These are phyloP conservation scores for Leptinotarsa juncta DNA, from an alignment of 2,888 invertebrate species.

Conservation along the genomic window DNA sequence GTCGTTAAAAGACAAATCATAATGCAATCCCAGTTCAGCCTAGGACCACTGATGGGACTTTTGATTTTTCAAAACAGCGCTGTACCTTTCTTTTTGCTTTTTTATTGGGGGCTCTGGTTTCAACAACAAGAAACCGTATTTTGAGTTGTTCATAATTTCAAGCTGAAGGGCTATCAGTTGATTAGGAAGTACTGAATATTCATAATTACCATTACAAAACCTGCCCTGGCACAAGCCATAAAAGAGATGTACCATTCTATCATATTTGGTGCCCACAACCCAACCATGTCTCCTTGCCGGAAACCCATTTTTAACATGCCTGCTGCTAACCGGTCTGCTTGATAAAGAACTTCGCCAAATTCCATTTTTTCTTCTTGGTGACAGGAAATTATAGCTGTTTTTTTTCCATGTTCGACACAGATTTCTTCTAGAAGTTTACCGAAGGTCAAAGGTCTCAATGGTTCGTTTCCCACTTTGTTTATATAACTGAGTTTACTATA, in stretches of 20 bases:
- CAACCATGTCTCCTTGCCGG: constrained; percentile 78
- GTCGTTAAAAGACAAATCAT: no score
- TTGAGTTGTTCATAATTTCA: no score
- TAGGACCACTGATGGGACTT: no score
- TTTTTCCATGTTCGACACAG: constrained; percentile 68
- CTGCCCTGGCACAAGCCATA: constrained; percentile 78
- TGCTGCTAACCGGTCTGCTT: constrained; percentile 77
- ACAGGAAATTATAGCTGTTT: constrained; percentile 71
- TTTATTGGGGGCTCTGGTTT: no score
- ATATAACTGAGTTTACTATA: constrained; percentile 66
- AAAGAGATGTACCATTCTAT: constrained; percentile 81
- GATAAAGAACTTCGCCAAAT: constrained; percentile 67
- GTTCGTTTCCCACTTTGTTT: constrained; percentile 67
- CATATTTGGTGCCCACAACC: constrained; percentile 83
- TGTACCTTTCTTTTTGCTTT: no score
- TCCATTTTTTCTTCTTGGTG: constrained; percentile 70
- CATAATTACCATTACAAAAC: constrained; percentile 74
- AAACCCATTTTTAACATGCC: constrained; percentile 77
- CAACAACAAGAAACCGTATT: no score
- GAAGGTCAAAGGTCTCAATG: constrained; percentile 69
- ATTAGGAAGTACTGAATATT: no score
- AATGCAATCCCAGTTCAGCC: no score
- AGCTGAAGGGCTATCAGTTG: no score
- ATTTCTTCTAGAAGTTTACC: constrained; percentile 71
- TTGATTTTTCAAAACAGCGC: no score